Base-by-base conservation (phyloP, 2,113 vertebrate genomes). In the Australoheros scitulus region DNA sequence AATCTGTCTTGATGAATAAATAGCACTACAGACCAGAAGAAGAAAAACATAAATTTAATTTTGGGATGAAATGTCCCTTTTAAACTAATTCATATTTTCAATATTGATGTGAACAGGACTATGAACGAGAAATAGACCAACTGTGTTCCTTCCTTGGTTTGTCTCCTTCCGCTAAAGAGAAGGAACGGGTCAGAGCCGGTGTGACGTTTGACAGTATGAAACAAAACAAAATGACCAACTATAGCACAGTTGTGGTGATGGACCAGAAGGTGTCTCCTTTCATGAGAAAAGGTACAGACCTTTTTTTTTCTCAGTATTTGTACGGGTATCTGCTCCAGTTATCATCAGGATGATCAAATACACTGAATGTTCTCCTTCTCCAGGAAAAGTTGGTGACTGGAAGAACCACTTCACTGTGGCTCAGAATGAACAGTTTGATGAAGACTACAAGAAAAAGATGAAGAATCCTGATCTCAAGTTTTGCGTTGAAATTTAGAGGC, bases 151-250 rank as follows among this genome's bases (percentile, higher is more conserved):
- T 97, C 85, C 94, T 97, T 58, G 95, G 92, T 50, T 95, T 96
- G 85, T 91, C 95, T 18, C 5, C 94, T 1, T 20, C 81, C 0
- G 82, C 85, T 60, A 93, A 60, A 72, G 91, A 77, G 1, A 61
- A 92, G 77, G 84, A 88, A 4, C 94, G 57, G 56, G 93, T 97
- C 10, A 56, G 86, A 17, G 41, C 81, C 58, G 83, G 85, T 17
- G 96, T 92, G 2, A 94, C 94, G 10, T 97, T 97, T 87, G 89
- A 95, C 29, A 91, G 88, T 20, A 97, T 96, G 96, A 97, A 95
- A 86, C 88, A 93, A 7, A 96, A 96, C 81, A 86, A 93, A n/a
- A 84, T 89, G 26, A 59, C 92, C 84, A 97, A 97, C 87, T 95
- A 93, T 0, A 92, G 92, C 17, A 93, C 87, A 1, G 0, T 70